Evolutionary conservation across 2,797 vertebrate genomes (phyloP).

Genomic region (Staurois parvus): DNA sequence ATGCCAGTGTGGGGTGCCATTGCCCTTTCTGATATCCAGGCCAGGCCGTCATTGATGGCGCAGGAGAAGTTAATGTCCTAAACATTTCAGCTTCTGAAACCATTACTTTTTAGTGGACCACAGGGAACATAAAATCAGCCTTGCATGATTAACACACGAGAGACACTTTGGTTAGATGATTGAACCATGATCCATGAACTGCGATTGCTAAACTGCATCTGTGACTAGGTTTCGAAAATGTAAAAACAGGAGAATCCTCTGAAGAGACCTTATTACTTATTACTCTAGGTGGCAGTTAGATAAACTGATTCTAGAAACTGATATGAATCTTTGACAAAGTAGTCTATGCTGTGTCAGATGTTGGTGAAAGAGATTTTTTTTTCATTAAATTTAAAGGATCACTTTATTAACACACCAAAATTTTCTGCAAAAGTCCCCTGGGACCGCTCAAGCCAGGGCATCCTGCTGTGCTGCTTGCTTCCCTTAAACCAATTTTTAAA

Average conservation of each 20-base stretch:
- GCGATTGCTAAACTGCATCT: conserved; percentile 41
- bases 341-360: no score
- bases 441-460: no score
- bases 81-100: conserved; percentile 50
- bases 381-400: no score
- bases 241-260: conserved; percentile 23
- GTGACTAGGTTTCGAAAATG: conserved; percentile 29
- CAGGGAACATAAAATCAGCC: conserved; percentile 56
- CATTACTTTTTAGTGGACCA: conserved; percentile 54
- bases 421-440: no score
- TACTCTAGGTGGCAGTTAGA: conserved; percentile 5
- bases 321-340: neutral
- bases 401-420: no score
- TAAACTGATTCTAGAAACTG: conserved; percentile 22
- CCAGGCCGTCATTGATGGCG: conserved; percentile 24
- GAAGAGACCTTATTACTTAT: conserved; percentile 25
- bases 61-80: conserved; percentile 45
- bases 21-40: conserved; percentile 28
- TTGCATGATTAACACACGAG: conserved; percentile 56
- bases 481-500: no score
- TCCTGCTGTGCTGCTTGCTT: no score
- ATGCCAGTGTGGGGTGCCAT: conserved; percentile 44
- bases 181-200: conserved; percentile 52
- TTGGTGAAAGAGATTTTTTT: no score
- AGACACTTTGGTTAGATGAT: conserved; percentile 46